These are phyloP conservation scores for Nasonia giraulti DNA, from an alignment of 1,140 invertebrate species.

Conservation along the genomic window DNA sequence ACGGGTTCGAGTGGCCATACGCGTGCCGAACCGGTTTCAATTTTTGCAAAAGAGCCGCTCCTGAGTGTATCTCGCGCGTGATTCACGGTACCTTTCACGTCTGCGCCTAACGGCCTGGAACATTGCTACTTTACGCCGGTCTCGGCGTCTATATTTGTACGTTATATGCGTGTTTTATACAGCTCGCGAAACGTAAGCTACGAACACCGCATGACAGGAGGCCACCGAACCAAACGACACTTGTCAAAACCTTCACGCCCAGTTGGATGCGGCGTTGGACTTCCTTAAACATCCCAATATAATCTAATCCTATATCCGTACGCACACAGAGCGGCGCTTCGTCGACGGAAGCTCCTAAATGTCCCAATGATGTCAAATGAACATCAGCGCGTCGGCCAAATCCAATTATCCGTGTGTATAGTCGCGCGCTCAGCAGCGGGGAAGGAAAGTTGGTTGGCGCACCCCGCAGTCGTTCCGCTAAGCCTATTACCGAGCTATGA, in stretches of 20 bases:
- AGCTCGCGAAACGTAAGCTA: no score
- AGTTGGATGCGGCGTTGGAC: slow-evolving; percentile 30
- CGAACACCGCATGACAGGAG: neutral
- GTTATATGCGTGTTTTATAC: no score
- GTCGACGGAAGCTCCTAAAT: slow-evolving; percentile 57
- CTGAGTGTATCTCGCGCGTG: slow-evolving; percentile 53
- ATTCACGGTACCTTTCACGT: slow-evolving; percentile 65
- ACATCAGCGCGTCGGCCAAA: slow-evolving; percentile 67
- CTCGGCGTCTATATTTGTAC: neutral
- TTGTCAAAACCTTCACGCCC: slow-evolving; percentile 30
- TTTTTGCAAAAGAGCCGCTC: slow-evolving; percentile 51
- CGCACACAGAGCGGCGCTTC: neutral
- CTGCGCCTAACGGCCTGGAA: slow-evolving; percentile 68
- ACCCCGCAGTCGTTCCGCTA: slow-evolving; percentile 51
- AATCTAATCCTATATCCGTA: slow-evolving; percentile 60
- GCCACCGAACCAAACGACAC: neutral
- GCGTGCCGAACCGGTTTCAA: slow-evolving; percentile 64
- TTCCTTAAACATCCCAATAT: slow-evolving; percentile 59
- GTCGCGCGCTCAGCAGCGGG: neutral
- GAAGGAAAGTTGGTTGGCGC: slow-evolving; percentile 55
- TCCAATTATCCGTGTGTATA: slow-evolving; percentile 62
- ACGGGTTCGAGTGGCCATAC: slow-evolving; percentile 53
- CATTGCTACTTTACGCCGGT: slow-evolving; percentile 62
- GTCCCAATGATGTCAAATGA: slow-evolving; percentile 71
- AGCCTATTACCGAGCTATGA: slow-evolving; percentile 68